Evolutionary conservation across 2,797 vertebrate species (phyloP), one percentile per base, ranked within the genome.

Genomic region (Pogoniulus pusillus): DNA sequence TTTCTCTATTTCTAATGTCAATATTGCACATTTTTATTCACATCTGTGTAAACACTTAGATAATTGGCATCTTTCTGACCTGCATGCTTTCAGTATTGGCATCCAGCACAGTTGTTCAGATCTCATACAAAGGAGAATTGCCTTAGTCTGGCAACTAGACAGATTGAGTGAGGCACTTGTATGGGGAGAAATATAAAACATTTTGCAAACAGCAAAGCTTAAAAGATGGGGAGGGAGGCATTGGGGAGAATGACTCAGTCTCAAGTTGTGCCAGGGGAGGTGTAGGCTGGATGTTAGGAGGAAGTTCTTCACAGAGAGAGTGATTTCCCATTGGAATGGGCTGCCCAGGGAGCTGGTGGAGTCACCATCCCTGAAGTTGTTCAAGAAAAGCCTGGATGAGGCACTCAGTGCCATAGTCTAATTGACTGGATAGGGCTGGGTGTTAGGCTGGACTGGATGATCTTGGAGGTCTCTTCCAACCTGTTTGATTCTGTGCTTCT

Each of bases 21-120:
- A 29, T 0, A 0, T 57, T 71, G 43, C 64, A 70, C 51, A 47
- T 75, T 93, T 94, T 82, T 88, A 79, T 84, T 90, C 78, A 79
- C 86, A 93, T 93, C 86, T 91, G 75, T 95, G 37, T 85, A 93
- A 93, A 89, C 94, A 87, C n/a, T 85, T 87, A 66, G 41, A 71
- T 93, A 89, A 82, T 24, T 81, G 65, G 19, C 13, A 0, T 69
- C 70, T 85, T 82, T 93, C 78, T 82, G 84, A 82, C 58, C 62
- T 74, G 49, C 62, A 84, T 4, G 4, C n/a, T 91, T 82, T 43
- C 75, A 80, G 34, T 78, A 47, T 22, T 88, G 86, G 64, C 68
- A 20, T 57, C 29, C 51, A 77, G 58, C 80, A 37, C 4, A 1
- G 43, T 79, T 82, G 17, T 34, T 84, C 51, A 30, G 54, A 80